A percentile compares a stretch with the other conserved stretches of the same genome.
Evolutionary conservation across 2,797 vertebrate genomes (phyloP).

Genomic region (Anomalospiza imberbis): DNA sequence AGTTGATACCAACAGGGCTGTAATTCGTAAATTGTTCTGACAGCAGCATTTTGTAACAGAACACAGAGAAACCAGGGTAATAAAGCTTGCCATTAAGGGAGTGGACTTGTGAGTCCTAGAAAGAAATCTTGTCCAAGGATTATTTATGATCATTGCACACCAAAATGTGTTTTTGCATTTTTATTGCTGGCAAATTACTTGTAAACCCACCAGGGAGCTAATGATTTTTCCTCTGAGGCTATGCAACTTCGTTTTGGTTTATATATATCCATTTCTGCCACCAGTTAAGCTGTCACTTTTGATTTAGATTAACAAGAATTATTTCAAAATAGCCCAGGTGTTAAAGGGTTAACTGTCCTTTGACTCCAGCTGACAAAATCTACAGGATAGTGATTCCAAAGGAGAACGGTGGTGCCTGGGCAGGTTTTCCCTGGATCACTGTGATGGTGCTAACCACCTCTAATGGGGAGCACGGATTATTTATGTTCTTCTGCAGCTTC

Average conservation of each 20-base stretch:
- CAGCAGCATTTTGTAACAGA: conserved; percentile 10
- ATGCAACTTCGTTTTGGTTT: background rate
- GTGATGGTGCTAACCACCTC: background rate
- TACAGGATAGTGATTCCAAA: background rate
- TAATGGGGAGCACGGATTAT: background rate
- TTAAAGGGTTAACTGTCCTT: background rate
- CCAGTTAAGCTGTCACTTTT: background rate
- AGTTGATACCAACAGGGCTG: background rate
- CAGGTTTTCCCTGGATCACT: background rate
- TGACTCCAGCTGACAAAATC: background rate
- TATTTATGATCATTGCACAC: conserved; percentile 42
- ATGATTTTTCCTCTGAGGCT: conserved; percentile 29
- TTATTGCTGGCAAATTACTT: conserved; percentile 61
- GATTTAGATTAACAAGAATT: conserved; percentile 23
- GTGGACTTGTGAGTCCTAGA: conserved; percentile 9
- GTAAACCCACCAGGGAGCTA: conserved; percentile 40
- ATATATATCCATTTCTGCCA: background rate
- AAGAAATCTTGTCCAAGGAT: conserved; percentile 23
- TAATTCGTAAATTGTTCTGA: conserved; percentile 16
- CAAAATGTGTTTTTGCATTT: conserved; percentile 55
- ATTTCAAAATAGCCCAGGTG: background rate
- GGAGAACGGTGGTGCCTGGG: background rate
- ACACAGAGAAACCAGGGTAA: conserved; percentile 22
- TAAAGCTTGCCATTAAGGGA: conserved; percentile 31
- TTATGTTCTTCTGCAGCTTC: background rate